phyloP scores from a whole-genome alignment of 2,888 invertebrate species.

The Cactoblastis cactorum region DNA sequence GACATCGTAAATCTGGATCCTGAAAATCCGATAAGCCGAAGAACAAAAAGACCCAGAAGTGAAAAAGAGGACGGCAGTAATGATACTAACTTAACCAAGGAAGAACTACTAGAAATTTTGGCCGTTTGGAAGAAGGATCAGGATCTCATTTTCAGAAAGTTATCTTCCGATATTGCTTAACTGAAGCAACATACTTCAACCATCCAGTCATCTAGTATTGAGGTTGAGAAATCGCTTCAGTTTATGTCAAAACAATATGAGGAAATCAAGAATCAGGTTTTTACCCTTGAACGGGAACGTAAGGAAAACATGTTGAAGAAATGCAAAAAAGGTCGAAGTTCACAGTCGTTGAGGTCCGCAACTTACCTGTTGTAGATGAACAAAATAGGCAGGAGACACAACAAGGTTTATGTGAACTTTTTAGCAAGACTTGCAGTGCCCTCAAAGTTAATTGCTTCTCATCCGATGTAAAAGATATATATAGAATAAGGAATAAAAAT shows the following conservation, averaged over 20 bases:
- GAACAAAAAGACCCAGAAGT: no score
- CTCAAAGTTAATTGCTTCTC: background rate
- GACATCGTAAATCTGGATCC: no score
- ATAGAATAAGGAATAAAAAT: background rate
- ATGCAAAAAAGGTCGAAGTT: slow-evolving; percentile 4
- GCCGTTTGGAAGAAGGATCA: background rate
- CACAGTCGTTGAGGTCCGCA: background rate
- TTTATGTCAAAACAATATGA: slow-evolving; percentile 7
- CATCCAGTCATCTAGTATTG: background rate
- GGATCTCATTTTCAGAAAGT: background rate
- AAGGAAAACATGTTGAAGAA: slow-evolving; percentile 1
- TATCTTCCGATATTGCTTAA: background rate
- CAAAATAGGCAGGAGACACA: background rate
- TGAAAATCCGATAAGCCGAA: no score
- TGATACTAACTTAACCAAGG: no score
- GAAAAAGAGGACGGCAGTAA: no score
- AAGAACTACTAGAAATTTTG: background rate
- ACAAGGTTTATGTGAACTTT: background rate
- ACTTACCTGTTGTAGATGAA: background rate
- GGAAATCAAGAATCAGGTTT: background rate
- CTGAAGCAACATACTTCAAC: background rate
- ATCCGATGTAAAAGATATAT: background rate
- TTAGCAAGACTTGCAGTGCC: background rate
- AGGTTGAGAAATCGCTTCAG: slow-evolving; percentile 1
- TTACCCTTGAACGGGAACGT: background rate